Evolutionary conservation across 2,113 vertebrate species (phyloP).

Genomic region (Hippolais icterina): DNA sequence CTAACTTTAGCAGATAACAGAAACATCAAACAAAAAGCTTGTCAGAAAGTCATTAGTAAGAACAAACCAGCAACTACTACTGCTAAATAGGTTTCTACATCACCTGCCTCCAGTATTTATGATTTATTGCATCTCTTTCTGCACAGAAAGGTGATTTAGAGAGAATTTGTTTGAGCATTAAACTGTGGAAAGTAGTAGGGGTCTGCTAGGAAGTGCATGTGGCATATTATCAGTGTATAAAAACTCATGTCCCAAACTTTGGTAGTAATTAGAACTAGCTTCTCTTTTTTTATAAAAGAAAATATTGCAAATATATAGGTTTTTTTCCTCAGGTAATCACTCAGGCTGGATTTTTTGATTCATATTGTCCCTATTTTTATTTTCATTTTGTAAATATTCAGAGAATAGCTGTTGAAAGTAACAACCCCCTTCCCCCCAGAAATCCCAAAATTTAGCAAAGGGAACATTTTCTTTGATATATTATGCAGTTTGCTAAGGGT

Average conservation of each 20-base stretch:
- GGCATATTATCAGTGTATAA: not conserved
- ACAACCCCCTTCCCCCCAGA: not conserved
- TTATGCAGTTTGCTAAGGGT: not conserved
- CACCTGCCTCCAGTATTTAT: not conserved
- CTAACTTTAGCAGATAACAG: not conserved
- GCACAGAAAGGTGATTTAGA: not conserved
- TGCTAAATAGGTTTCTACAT: not conserved
- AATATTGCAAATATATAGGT: not conserved
- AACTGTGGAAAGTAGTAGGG: not conserved
- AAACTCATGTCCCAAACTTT: not conserved
- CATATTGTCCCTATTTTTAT: not conserved
- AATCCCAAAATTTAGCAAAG: not conserved
- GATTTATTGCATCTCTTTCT: not conserved
- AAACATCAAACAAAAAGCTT: not conserved
- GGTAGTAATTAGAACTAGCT: not conserved
- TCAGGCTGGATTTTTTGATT: not conserved
- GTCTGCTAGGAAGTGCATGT: not conserved
- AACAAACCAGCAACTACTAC: not conserved
- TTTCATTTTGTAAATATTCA: not conserved
- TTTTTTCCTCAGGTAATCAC: not conserved
- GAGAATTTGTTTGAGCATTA: not conserved
- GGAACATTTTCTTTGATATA: not conserved
- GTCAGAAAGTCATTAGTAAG: not conserved
- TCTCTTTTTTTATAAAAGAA: not conserved
- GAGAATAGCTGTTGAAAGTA: not conserved